Percentiles rank a stretch among this genome's conserved stretches.
phyloP scores from a whole-genome alignment of 1,140 invertebrate genomes.

The Myzus persicae region DNA sequence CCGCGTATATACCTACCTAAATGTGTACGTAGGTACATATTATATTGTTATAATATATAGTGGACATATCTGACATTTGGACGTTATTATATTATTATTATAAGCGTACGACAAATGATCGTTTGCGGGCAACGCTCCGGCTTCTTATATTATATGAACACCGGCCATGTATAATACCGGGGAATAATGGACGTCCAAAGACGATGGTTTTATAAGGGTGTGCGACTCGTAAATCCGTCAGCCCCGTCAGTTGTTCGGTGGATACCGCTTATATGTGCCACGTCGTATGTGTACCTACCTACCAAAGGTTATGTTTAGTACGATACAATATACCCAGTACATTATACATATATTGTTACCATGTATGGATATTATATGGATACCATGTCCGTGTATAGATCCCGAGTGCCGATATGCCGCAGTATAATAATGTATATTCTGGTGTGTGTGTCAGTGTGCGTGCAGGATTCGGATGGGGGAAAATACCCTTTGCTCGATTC shows the following conservation, averaged over 20 bases:
- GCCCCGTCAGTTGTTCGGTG: background rate
- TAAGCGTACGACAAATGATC: slow-evolving; percentile 15
- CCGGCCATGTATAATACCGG: background rate
- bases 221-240: slow-evolving; percentile 35
- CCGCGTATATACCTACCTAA: background rate
- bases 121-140: background rate
- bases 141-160: slow-evolving; percentile 1
- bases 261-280: no score
- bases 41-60: background rate
- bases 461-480: background rate
- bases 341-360: no score
- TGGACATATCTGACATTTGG: background rate
- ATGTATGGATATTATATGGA: background rate
- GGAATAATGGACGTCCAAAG: background rate
- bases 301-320: background rate
- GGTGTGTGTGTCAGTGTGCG: no score
- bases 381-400: background rate
- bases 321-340: no score
- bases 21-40: background rate
- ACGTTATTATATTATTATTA: background rate
- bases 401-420: background rate
- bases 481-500: background rate
- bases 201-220: background rate
- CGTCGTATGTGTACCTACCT: background rate
- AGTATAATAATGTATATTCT: background rate